Evolutionary conservation across 2,888 invertebrate species (phyloP), one percentile per base, ranked within the genome.

Genomic region (Phyllotreta cruciferae): DNA sequence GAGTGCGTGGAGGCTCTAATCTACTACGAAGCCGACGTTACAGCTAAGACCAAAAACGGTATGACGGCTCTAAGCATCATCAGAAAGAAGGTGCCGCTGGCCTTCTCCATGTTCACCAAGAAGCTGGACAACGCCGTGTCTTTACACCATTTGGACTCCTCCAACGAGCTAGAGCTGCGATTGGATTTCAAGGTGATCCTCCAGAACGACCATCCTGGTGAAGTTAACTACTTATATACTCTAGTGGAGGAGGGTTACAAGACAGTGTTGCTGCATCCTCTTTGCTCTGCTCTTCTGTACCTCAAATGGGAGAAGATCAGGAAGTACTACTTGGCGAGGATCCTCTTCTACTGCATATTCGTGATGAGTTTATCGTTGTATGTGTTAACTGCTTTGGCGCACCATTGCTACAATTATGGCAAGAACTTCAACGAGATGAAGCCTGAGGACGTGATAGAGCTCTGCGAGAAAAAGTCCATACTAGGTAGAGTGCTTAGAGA

Each of bases 291-390:
- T 0, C 93, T 94, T 76, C 83, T 94, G 0, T 89, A 93, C 76
- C 87, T 94, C 56, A 94, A 94, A 78, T 94, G 94, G 94, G 90
- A 92, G 74, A 93, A 94, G 79, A 93, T 94, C 68, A 85, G 93
- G 36, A 93, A 93, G 81, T 94, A 93, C 77, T 94, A 94, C 75
- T 88, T 93, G 8, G 92, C 90, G 0, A 84, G 93, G 57, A 83
- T 93, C 69, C 84, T 92, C 66, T 86, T 93, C 72, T 92, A 92
- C 78, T 88, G 91, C 66, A 86, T 91, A 60, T 93, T 92, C 76
- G 90, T 93, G 63, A 79, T 92, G 56, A 89, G 91, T 69, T 83
- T 93, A 10, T 92, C 92, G 0, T 80, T 91, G 5, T 93, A 93
- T 78, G 92, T 93, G 8, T 82, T 93, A 73, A 92, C 91, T 2